These are phyloP conservation scores for Delichon dasypus DNA, from an alignment of 2,797 vertebrate species.

Conservation along the genomic window DNA sequence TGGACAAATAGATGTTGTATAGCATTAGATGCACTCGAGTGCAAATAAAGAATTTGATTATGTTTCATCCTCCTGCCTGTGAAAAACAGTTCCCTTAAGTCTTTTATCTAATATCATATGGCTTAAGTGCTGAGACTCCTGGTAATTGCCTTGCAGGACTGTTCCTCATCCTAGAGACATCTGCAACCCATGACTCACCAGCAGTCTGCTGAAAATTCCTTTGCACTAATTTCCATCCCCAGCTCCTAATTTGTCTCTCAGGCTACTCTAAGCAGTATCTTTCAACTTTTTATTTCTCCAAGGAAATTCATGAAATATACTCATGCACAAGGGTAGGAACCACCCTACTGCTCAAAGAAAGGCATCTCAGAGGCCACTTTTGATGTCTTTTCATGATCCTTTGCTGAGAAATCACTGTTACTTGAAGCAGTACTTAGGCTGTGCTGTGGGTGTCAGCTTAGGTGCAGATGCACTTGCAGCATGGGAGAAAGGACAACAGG, in stretches of 20 bases:
- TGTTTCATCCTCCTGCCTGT: background rate
- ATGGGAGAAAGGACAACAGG: background rate
- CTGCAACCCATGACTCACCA: background rate
- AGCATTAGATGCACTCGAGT: background rate
- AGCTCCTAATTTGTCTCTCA: slow-evolving; percentile 5
- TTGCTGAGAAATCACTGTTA: background rate
- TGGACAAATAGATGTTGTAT: background rate
- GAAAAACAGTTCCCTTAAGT: slow-evolving; percentile 2
- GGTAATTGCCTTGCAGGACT: slow-evolving; percentile 3
- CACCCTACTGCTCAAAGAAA: background rate
- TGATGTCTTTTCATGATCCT: background rate
- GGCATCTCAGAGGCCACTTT: background rate
- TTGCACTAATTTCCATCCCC: background rate
- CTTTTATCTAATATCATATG: slow-evolving; percentile 5
- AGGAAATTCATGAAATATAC: background rate
- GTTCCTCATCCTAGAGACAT: slow-evolving; percentile 16
- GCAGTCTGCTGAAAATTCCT: slow-evolving; percentile 8
- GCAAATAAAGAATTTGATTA: background rate
- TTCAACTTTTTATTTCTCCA: slow-evolving; percentile 9
- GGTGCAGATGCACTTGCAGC: background rate
- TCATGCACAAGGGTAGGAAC: background rate
- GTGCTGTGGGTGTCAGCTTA: background rate
- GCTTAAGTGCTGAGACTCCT: background rate
- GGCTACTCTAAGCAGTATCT: background rate
- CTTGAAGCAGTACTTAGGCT: background rate